Conservation (phyloP, 2,888 invertebrate genomes). For the Eupithecia subfuscata region DNA sequence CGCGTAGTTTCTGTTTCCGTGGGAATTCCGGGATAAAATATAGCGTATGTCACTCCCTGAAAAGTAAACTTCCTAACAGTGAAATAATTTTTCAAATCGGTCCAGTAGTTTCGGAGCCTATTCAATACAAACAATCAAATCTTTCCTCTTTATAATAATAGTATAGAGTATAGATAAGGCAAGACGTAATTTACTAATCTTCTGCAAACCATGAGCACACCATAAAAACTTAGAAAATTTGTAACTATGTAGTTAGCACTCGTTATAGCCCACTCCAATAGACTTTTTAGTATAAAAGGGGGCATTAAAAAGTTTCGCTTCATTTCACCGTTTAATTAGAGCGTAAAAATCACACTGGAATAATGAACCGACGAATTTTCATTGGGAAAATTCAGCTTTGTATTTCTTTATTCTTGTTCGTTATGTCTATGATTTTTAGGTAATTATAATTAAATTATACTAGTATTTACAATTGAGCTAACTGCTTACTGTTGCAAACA, state of each 20-base stretch:
- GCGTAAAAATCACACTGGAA: constrained; percentile 23
- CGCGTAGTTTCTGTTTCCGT: too few relatives aligned
- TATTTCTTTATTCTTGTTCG: not conserved
- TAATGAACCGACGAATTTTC: not conserved
- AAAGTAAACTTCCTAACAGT: too few relatives aligned
- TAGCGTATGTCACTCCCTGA: too few relatives aligned
- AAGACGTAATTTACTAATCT: not conserved
- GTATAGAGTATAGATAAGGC: too few relatives aligned
- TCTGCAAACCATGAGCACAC: not conserved
- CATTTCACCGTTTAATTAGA: constrained; percentile 41
- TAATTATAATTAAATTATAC: not conserved
- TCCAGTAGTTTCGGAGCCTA: too few relatives aligned
- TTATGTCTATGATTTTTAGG: not conserved
- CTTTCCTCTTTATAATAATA: too few relatives aligned
- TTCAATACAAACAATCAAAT: too few relatives aligned
- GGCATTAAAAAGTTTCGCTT: constrained; percentile 25
- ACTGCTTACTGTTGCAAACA: too few relatives aligned
- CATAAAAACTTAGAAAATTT: not conserved
- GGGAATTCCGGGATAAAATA: too few relatives aligned
- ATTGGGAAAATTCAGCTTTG: not conserved
- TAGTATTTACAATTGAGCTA: too few relatives aligned
- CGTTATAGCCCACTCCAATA: not conserved
- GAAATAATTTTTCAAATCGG: too few relatives aligned
- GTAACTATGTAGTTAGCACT: not conserved
- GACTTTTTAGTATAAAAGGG: not conserved